These are phyloP conservation scores for Choristoneura fumiferana DNA, from an alignment of 1,140 invertebrate species.

Conservation along the genomic window DNA sequence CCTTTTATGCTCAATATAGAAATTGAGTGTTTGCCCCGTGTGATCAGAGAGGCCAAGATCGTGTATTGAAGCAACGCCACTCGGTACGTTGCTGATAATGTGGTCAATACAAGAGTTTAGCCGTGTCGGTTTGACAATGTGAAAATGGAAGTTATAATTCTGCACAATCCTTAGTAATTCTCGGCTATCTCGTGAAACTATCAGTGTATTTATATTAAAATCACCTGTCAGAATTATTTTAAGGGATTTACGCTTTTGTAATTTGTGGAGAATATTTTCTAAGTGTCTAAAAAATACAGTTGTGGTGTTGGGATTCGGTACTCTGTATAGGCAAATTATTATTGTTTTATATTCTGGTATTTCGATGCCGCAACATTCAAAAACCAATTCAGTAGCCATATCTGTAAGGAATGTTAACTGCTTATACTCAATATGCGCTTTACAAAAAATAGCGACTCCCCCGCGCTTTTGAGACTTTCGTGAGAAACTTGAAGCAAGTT, in stretches of 20 bases:
- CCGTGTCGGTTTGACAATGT: neutral
- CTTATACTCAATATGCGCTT: neutral
- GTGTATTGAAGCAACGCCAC: neutral
- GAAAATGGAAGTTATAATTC: neutral
- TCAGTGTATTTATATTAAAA: neutral
- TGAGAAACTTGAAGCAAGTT: neutral
- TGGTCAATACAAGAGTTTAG: no score
- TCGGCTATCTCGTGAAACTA: neutral
- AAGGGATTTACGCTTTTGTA: neutral
- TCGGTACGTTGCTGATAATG: neutral
- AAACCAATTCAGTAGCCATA: neutral
- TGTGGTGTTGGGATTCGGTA: neutral
- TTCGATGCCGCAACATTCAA: constrained; percentile 17
- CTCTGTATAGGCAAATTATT: constrained; percentile 6
- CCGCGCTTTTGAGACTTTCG: constrained; percentile 3
- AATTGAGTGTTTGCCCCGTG: neutral
- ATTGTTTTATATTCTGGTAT: neutral
- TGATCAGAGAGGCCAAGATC: neutral
- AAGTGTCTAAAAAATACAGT: neutral
- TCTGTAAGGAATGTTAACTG: neutral
- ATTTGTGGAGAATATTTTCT: neutral
- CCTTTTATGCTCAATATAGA: neutral
- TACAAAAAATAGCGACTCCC: constrained; percentile 3
- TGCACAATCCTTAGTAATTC: neutral
- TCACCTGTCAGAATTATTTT: neutral